Evolutionary conservation across 92 coral and sea anemone genomes (phyloP), one percentile per base, ranked within the genome.

Genomic region (Porites lobata): DNA sequence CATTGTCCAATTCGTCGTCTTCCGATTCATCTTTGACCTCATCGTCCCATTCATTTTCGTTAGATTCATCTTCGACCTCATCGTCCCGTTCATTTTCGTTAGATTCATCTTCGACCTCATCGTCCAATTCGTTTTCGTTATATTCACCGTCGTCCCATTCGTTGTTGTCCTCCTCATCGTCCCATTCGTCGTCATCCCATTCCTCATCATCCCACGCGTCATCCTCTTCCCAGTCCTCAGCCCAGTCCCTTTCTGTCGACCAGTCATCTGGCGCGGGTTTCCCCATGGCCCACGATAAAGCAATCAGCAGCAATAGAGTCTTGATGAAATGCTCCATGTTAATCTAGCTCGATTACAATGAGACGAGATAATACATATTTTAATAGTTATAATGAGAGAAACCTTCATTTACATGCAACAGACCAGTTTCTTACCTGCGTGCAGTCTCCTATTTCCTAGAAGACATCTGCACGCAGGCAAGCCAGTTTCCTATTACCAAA

Each of bases 251-350:
- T 24, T 74, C 78, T 19, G 43, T 15, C 12, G 26, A 58, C 57
- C 17, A 22, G 3, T 9, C 29, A 18, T 70, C 85, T 19, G 50
- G 65, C 56, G 63, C 80, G 54, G 87, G 87, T 50, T 51, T 83
- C 10, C 63, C 80, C 47, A 14, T 74, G 15, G 80, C 65, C 51
- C 50, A 8, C 8, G 80, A 50, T 50, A 84, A 20, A 52, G 8
- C 64, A 62, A 51, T 64, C 51, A 84, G 71, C 63, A 84, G 1
- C 65, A 64, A 51, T n/a, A 73, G 14, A 11, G 63, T 63, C 73
- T 74, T 84, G 8, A 59, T 21, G 32, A 74, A 47, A 15, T 32
- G 21, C 51, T 73, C 63, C 87, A 84, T 84, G 20, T 73, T 84
- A 11, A 65, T 22, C 22, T 73, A 43, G 12, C 7, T 38, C 5